Percentiles rank a stretch among this genome's conserved stretches.
Conservation (phyloP, 1,140 invertebrate genomes). For the Dinoponera quadriceps region DNA sequence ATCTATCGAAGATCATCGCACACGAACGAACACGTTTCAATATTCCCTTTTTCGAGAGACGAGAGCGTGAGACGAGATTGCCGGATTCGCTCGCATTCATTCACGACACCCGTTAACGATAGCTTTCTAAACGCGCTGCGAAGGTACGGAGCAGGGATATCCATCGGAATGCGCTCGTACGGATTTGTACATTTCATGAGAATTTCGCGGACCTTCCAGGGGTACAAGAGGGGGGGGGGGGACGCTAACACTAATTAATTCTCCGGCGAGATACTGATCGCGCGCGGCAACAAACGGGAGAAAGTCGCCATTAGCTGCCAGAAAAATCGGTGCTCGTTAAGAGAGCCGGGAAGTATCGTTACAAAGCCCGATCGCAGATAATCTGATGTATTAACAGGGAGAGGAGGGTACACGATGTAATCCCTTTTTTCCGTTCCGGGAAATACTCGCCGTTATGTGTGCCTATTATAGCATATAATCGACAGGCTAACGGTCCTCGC, state of each 20-base stretch:
- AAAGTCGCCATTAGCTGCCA: constrained; percentile 71
- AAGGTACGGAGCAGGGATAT: background rate
- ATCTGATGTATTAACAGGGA: constrained; percentile 74
- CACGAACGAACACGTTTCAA: background rate
- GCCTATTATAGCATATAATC: constrained; percentile 53
- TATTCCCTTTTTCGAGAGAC: constrained; percentile 36
- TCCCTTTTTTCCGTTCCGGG: constrained; percentile 64
- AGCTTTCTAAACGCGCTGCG: constrained; percentile 64
- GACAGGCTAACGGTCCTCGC: constrained; percentile 48
- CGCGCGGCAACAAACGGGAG: constrained; percentile 70
- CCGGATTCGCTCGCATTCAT: constrained; percentile 51
- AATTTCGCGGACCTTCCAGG: constrained; percentile 66
- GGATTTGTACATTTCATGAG: constrained; percentile 73
- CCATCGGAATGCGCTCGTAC: constrained; percentile 59
- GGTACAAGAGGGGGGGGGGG: background rate
- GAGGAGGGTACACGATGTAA: constrained; percentile 65
- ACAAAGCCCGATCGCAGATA: constrained; percentile 71
- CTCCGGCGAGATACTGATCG: constrained; percentile 70
- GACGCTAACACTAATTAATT: constrained; percentile 74
- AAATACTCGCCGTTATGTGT: constrained; percentile 59
- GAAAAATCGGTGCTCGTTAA: constrained; percentile 73
- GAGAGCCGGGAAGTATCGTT: constrained; percentile 65
- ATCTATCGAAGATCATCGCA: background rate
- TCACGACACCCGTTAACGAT: constrained; percentile 47
- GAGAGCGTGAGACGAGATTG: constrained; percentile 33